Conservation (phyloP, 2,113 vertebrate species). For the Panurus biarmicus region DNA sequence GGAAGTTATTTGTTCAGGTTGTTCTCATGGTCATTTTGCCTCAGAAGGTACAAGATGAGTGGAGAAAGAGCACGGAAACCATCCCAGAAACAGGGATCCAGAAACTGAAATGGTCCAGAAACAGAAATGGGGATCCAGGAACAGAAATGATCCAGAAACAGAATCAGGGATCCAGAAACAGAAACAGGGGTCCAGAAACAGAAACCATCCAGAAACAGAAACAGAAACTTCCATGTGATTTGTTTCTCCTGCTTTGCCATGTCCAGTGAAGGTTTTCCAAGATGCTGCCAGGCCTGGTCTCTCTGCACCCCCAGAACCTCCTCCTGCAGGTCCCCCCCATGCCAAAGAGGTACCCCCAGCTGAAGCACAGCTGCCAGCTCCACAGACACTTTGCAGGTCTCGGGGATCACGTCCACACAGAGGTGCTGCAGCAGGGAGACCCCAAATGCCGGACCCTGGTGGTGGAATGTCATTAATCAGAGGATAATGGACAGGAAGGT, state of each 20-base stretch:
- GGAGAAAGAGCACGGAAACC: background rate
- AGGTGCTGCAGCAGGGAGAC: constrained; percentile 41
- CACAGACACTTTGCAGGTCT: constrained; percentile 26
- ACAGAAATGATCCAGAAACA: background rate
- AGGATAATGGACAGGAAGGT: constrained; percentile 61
- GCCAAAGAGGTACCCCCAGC: background rate
- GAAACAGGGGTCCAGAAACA: background rate
- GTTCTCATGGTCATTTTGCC: background rate
- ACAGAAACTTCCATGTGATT: background rate
- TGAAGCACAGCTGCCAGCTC: constrained; percentile 19
- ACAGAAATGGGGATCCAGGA: background rate
- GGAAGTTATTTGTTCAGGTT: background rate
- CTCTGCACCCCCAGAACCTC: background rate
- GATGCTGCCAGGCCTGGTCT: background rate
- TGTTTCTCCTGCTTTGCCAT: background rate
- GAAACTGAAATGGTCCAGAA: background rate
- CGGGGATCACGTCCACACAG: constrained; percentile 5
- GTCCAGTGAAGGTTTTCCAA: constrained; percentile 15
- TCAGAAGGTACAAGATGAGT: background rate
- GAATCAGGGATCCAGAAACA: background rate
- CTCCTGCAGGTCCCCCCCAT: background rate
- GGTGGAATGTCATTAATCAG: constrained; percentile 66
- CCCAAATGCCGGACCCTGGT: constrained; percentile 5
- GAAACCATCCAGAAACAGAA: background rate
- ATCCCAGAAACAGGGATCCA: background rate